Evolutionary conservation across 2,113 vertebrate genomes (phyloP), one percentile per base, ranked within the genome.

Genomic region (Crotophaga sulcirostris): DNA sequence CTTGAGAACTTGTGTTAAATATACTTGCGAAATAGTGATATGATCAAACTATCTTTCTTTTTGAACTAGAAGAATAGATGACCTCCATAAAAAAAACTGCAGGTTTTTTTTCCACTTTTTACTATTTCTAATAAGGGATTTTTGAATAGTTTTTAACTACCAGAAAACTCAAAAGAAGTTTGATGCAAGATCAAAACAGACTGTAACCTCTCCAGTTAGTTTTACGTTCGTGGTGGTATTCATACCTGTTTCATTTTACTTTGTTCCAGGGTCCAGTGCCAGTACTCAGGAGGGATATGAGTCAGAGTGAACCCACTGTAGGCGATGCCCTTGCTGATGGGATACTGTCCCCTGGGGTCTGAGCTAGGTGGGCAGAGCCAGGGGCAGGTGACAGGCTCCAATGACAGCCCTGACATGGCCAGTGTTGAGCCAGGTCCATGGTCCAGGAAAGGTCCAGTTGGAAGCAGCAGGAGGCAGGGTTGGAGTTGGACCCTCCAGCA

Each of bases 231-330:
- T 3, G 1, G 23, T 17, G 33, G 28, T 38, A 9, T 28, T 24
- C 54, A 19, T 15, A 66, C 13, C 24, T 40, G 6, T 6, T 66
- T 28, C 9, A 20, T 76, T 76, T 55, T 4, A 28, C 9, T 56
- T 49, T 51, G 11, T 44, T 20, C 31, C 24, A 44, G 34, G 10
- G 31, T 0, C 1, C 5, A 4, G 23, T n/a, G 16, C 23, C 45
- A 38, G 31, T 49, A 21, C 9, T 7, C n/a, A 2, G 26, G 24
- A 49, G 21, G 1, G 2, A 3, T 10, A 25, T 74, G n/a, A 54
- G 38, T 33, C 0, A 0, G 24, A 21, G 33, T 51, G 34, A 81
- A 42, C 15, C 9, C 31, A 18, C 16, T 1, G 0, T 9, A 11
- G 28, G 16, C 54, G 28, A 26, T 36, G 13, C 17, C 52, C 10